Base-by-base conservation (phyloP, 2,797 vertebrate species). In the Euphonia xanthogaster region DNA sequence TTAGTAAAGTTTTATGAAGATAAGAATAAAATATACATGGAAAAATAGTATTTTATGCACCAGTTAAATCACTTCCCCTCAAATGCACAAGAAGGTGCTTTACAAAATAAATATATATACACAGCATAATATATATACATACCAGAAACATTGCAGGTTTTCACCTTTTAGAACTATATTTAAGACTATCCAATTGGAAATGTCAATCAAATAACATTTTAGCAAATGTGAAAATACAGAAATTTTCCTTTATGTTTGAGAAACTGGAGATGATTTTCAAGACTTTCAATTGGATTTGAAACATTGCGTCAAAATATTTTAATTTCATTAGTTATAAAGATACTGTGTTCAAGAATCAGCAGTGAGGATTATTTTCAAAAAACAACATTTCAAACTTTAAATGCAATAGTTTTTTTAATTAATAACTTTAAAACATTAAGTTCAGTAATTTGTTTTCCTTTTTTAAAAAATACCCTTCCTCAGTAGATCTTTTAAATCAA, bases 151-250 rank as follows among this genome's bases (percentile, higher is more conserved):
- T 61, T 86, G 15, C n/a, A 92, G 22, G 73, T 86, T 97, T 70
- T 88, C 71, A 92, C 31, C 9, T 85, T 84, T 81, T 57, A 82
- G 65, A 57, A 66, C 82, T 81, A 68, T 82, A 81, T 85, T 96
- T 96, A 96, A 91, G 23, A 94, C 95, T 94, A 93, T 65, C n/a
- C n/a, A 51, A 51, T 73, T 70, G 50, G 60, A 95, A 96, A 95
- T 75, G 17, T 93, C 85, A 96, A 37, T 93, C 65, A 93, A 65
- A 51, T 85, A 42, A 10, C 6, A 25, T 51, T 44, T 60, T 35
- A 70, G 15, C 6, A 83, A 94, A 85, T 74, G 31, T 70, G 39
- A 93, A 95, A 91, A 87, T 84, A 35, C 33, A 70, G 57, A 53
- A 7, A 21, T 55, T 55, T 63, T 40, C 33, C 57, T 80, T 30